Percentiles rank a stretch among this genome's conserved stretches.
phyloP scores from a whole-genome alignment of 1,140 invertebrate genomes.

The Drosophila obscura region DNA sequence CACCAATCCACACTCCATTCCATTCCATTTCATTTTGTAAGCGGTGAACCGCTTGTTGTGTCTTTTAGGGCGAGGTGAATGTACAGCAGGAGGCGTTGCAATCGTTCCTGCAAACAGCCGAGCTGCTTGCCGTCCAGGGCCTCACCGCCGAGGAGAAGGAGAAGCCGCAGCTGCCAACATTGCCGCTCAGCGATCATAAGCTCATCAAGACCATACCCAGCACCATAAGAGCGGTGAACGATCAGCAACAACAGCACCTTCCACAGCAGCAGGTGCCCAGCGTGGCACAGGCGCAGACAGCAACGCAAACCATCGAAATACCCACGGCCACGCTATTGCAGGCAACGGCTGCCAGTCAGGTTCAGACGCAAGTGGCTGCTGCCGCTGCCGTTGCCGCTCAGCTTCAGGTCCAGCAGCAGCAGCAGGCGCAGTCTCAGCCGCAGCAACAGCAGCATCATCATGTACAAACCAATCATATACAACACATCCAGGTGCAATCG shows the following conservation, averaged over 20 bases:
- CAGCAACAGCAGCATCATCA: slow-evolving; percentile 64
- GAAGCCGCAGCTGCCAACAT: slow-evolving; percentile 73
- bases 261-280: slow-evolving; percentile 35
- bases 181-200: slow-evolving; percentile 79
- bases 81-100: slow-evolving; percentile 94
- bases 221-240: slow-evolving; percentile 77
- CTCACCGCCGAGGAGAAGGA: slow-evolving; percentile 87
- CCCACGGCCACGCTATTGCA: slow-evolving; percentile 73
- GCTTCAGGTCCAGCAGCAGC: slow-evolving; percentile 56
- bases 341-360: slow-evolving; percentile 66
- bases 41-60: not conserved
- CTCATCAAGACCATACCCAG: slow-evolving; percentile 82
- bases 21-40: not conserved
- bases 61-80: slow-evolving; percentile 91
- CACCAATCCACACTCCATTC: not conserved
- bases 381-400: slow-evolving; percentile 48
- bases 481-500: slow-evolving; percentile 73
- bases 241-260: slow-evolving; percentile 56
- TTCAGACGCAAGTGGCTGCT: slow-evolving; percentile 65
- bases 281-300: slow-evolving; percentile 47
- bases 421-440: slow-evolving; percentile 39
- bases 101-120: slow-evolving; percentile 93
- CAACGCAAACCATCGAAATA: slow-evolving; percentile 81
- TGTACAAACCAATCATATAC: slow-evolving; percentile 76
- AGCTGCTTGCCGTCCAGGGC: slow-evolving; percentile 94